Evolutionary conservation across 2,888 invertebrate species (phyloP).

Genomic region (Cacoxenus indagator): DNA sequence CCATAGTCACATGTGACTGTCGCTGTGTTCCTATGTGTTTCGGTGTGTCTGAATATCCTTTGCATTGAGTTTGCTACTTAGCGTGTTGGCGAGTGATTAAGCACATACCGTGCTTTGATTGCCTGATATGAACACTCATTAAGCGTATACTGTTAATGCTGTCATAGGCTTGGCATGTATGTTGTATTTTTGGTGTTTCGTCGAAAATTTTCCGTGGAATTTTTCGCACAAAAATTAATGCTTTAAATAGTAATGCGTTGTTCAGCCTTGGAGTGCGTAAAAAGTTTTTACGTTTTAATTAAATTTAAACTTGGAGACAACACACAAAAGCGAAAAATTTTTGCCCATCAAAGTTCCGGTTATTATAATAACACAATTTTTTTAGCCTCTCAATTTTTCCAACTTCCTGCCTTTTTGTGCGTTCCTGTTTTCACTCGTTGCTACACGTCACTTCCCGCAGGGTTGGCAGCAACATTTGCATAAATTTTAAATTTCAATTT

Average conservation of each 20-base stretch:
- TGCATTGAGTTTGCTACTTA: slow-evolving; percentile 28
- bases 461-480: slow-evolving; percentile 60
- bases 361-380: too few species aligned
- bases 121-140: slow-evolving; percentile 5
- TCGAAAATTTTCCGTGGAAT: too few species aligned
- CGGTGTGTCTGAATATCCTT: background rate
- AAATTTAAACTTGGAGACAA: too few species aligned
- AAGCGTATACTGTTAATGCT: background rate
- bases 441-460: slow-evolving; percentile 41
- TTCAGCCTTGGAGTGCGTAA: too few species aligned
- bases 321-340: background rate
- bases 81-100: slow-evolving; percentile 56
- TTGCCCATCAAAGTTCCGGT: background rate
- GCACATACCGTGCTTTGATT: slow-evolving; percentile 38
- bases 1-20: slow-evolving; percentile 26
- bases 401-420: background rate
- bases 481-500: slow-evolving; percentile 64
- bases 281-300: too few species aligned
- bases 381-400: too few species aligned
- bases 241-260: background rate
- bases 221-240: too few species aligned
- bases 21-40: slow-evolving; percentile 13
- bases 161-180: too few species aligned
- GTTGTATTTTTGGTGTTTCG: too few species aligned
- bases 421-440: background rate